phyloP scores from a whole-genome alignment of 1,140 invertebrate species.

The Achroia grisella region DNA sequence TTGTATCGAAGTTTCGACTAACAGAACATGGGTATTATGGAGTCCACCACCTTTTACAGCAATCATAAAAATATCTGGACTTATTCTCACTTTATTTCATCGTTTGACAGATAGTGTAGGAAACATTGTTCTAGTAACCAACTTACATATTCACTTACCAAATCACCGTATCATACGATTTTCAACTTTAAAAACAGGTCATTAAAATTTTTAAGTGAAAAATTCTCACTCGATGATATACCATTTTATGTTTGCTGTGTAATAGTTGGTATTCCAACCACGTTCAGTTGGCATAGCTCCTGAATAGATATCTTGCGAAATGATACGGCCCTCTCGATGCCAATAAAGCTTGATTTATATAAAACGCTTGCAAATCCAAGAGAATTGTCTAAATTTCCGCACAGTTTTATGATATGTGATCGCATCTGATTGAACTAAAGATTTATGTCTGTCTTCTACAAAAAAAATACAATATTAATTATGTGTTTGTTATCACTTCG shows the following conservation, averaged over 20 bases:
- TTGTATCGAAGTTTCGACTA: background rate
- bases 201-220: slow-evolving; percentile 5
- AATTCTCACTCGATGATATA: background rate
- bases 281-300: slow-evolving; percentile 52
- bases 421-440: background rate
- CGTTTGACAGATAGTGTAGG: slow-evolving; percentile 50
- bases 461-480: too few species aligned
- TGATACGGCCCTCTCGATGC: slow-evolving; percentile 59
- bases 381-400: slow-evolving; percentile 7
- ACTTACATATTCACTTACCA: background rate
- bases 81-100: slow-evolving; percentile 51
- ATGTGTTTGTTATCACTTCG: too few species aligned
- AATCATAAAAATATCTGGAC: slow-evolving; percentile 36
- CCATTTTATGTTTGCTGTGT: slow-evolving; percentile 21
- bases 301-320: slow-evolving; percentile 64
- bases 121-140: slow-evolving; percentile 20
- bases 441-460: too few species aligned
- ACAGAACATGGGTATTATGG: slow-evolving; percentile 5
- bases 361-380: slow-evolving; percentile 38
- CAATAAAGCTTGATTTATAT: slow-evolving; percentile 65
- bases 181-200: background rate
- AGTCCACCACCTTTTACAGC: slow-evolving; percentile 16
- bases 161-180: background rate
- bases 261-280: slow-evolving; percentile 49
- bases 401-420: slow-evolving; percentile 3